Conservation (phyloP, 1,140 invertebrate genomes). For the Muscidifurax raptorellus region DNA sequence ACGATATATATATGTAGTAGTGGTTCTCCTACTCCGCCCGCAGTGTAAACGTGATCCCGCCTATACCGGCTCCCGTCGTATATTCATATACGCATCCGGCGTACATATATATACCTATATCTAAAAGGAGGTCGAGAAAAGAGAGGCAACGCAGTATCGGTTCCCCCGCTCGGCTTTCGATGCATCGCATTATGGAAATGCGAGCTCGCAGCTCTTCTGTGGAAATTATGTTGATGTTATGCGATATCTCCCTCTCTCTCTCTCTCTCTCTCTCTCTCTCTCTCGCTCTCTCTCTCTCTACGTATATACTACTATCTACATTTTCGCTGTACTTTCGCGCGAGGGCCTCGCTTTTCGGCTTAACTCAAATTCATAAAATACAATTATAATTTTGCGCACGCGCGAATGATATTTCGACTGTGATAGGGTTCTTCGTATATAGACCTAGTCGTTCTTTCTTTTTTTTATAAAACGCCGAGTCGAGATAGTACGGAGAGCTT, state of each 20-base stretch:
- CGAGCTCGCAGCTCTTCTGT: constrained; percentile 65
- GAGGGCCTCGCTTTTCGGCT: constrained; percentile 59
- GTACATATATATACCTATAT: too few relatives aligned
- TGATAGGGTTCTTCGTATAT: not conserved
- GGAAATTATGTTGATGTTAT: constrained; percentile 73
- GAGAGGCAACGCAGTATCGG: not conserved
- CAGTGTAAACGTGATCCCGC: not conserved
- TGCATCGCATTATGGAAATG: constrained; percentile 72
- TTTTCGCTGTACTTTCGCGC: not conserved
- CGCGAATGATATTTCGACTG: constrained; percentile 18
- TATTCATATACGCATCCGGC: not conserved
- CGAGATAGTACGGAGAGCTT: too few relatives aligned
- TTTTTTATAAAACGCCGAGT: too few relatives aligned
- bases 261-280: not conserved
- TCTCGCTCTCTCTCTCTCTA: not conserved
- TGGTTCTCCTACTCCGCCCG: too few relatives aligned
- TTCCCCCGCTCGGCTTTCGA: constrained; percentile 63
- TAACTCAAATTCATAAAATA: constrained; percentile 69
- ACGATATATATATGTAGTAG: too few relatives aligned
- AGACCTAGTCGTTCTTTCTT: too few relatives aligned
- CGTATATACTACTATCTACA: too few relatives aligned
- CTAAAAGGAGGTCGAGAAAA: not conserved
- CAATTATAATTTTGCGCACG: constrained; percentile 62
- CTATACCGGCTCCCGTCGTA: not conserved
- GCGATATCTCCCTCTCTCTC: constrained; percentile 48